Conservation (phyloP, 2,797 vertebrate genomes). For the Sebastes matsubarae region DNA sequence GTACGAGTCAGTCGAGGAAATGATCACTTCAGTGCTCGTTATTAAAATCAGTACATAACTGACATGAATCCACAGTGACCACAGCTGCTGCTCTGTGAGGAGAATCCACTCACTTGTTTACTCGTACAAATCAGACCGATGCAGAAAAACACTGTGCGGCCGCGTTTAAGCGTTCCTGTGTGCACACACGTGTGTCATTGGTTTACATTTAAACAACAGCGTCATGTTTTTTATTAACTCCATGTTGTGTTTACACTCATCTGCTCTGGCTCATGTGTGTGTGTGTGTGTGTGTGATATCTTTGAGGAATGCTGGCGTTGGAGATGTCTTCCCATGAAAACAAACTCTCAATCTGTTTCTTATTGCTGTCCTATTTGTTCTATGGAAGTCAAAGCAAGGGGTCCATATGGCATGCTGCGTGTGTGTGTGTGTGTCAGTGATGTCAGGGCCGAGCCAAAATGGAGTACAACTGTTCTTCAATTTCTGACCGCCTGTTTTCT, state of each 20-base stretch:
- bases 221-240: conserved; percentile 51
- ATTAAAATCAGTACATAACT: neutral
- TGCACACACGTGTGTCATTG: conserved; percentile 22
- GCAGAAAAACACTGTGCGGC: neutral
- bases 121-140: neutral
- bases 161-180: conserved; percentile 10
- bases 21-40: neutral
- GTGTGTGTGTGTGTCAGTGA: conserved; percentile 5
- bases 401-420: conserved; percentile 58
- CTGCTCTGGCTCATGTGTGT: conserved; percentile 7
- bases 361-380: conserved; percentile 66
- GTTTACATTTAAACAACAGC: conserved; percentile 43
- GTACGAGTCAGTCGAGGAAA: neutral
- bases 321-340: conserved; percentile 64
- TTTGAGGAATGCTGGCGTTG: conserved; percentile 51
- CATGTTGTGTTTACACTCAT: conserved; percentile 60
- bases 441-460: conserved; percentile 42
- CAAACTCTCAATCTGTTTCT: conserved; percentile 70
- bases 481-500: neutral
- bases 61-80: neutral
- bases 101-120: conserved; percentile 10
- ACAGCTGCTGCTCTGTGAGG: neutral
- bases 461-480: conserved; percentile 6
- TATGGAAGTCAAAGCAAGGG: conserved; percentile 56
- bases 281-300: conserved; percentile 26